These are phyloP conservation scores for Zootermopsis nevadensis DNA, from an alignment of 2,888 invertebrate species.

Conservation along the genomic window DNA sequence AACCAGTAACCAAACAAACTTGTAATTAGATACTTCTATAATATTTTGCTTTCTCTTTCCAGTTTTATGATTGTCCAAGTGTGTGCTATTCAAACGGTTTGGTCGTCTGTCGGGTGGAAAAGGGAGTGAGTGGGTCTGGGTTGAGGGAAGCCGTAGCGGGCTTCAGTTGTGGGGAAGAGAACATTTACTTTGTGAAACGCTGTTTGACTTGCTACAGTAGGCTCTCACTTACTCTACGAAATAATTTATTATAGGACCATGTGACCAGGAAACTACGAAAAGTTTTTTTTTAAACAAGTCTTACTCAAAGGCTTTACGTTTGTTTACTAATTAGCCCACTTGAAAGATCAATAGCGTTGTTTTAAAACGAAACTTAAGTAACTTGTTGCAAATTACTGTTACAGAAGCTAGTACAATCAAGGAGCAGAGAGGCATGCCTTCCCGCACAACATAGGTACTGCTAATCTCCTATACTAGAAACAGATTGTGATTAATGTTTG, in stretches of 20 bases:
- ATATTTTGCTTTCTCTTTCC: conserved; percentile 35
- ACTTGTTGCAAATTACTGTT: background rate
- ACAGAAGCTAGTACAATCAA: background rate
- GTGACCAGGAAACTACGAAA: conserved; percentile 34
- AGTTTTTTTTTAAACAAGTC: conserved; percentile 19
- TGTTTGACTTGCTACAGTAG: conserved; percentile 34
- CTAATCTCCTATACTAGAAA: too few species aligned
- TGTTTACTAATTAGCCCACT: conserved; percentile 41
- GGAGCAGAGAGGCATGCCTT: too few species aligned
- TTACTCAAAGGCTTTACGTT: conserved; percentile 19
- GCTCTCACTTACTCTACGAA: conserved; percentile 32
- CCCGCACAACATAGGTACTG: too few species aligned
- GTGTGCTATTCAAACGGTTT: conserved; percentile 33
- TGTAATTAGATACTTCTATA: conserved; percentile 39
- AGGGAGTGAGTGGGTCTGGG: conserved; percentile 6
- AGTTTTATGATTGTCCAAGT: conserved; percentile 40
- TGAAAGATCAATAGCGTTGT: conserved; percentile 14
- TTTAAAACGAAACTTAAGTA: background rate
- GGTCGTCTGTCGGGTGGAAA: conserved; percentile 4
- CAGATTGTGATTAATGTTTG: background rate
- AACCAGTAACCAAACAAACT: conserved; percentile 27
- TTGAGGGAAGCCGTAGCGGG: background rate
- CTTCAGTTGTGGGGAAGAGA: background rate
- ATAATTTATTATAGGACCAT: conserved; percentile 42
- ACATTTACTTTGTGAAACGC: conserved; percentile 38